These are phyloP conservation scores for Zygogramma bicolorata DNA, from an alignment of 2,888 invertebrate genomes.

Conservation along the genomic window DNA sequence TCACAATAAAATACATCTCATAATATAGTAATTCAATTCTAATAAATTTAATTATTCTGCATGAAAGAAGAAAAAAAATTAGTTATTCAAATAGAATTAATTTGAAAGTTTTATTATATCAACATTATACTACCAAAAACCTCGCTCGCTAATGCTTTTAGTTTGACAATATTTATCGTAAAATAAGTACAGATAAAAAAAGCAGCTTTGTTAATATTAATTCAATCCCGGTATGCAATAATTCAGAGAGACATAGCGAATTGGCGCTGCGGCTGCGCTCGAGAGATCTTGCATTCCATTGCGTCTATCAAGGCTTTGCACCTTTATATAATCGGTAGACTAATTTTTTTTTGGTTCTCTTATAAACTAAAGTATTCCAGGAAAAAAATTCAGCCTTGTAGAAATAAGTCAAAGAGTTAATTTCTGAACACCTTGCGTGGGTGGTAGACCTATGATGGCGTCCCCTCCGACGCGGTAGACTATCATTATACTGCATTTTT, in stretches of 20 bases:
- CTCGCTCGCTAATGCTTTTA: no score
- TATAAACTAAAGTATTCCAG: background rate
- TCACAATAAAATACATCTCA: background rate
- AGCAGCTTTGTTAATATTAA: background rate
- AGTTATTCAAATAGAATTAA: background rate
- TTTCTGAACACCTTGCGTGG: conserved; percentile 9
- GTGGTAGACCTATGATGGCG: background rate
- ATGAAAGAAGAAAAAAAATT: background rate
- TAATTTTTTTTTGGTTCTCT: background rate
- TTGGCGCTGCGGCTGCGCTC: background rate
- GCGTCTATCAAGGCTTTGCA: background rate
- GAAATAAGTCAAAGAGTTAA: background rate
- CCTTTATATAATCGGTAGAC: background rate
- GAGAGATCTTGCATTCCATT: background rate
- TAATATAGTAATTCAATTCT: background rate
- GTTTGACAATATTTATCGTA: background rate
- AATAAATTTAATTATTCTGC: background rate
- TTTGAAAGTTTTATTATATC: background rate
- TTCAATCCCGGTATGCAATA: background rate
- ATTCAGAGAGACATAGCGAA: background rate
- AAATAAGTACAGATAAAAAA: background rate
- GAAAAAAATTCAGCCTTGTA: background rate
- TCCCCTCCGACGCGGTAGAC: background rate
- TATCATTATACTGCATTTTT: conserved; percentile 16
- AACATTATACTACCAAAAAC: no score